Evolutionary conservation across 2,888 invertebrate species (phyloP).

Genomic region (Tenthredo mesomela): DNA sequence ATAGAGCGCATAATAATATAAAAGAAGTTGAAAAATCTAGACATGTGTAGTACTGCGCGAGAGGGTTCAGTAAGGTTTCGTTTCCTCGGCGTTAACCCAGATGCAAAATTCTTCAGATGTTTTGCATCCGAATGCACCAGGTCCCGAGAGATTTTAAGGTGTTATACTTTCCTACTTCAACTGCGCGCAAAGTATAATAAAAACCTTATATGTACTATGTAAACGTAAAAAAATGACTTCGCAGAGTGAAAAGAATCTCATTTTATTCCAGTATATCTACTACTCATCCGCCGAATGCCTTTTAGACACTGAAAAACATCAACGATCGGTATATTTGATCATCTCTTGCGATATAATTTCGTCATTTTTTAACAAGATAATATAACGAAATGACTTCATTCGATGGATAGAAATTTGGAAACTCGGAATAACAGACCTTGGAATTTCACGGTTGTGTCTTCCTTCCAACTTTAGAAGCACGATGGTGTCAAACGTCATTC

Average conservation of each 20-base stretch:
- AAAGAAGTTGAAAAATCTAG: neutral
- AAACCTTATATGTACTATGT: too few species aligned
- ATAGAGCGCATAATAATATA: too few species aligned
- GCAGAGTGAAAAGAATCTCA: constrained; percentile 26
- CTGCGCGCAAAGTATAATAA: too few species aligned
- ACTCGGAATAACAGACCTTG: neutral
- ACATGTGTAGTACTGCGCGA: neutral
- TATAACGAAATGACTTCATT: too few species aligned
- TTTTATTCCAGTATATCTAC: neutral
- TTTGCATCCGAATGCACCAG: constrained; percentile 44
- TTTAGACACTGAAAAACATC: neutral
- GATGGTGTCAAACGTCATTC: constrained; percentile 14
- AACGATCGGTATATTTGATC: neutral
- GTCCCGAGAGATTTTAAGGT: neutral
- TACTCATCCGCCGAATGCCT: neutral
- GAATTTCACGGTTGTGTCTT: neutral
- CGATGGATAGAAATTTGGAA: neutral
- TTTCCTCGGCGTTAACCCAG: constrained; percentile 34
- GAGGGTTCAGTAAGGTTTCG: neutral
- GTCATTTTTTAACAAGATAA: neutral
- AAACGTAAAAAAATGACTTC: neutral
- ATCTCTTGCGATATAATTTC: neutral
- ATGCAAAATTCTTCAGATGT: constrained; percentile 41
- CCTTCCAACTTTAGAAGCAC: neutral
- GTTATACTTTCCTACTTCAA: neutral